Base-by-base conservation (phyloP, 2,888 invertebrate genomes). In the Netelia virgata region DNA sequence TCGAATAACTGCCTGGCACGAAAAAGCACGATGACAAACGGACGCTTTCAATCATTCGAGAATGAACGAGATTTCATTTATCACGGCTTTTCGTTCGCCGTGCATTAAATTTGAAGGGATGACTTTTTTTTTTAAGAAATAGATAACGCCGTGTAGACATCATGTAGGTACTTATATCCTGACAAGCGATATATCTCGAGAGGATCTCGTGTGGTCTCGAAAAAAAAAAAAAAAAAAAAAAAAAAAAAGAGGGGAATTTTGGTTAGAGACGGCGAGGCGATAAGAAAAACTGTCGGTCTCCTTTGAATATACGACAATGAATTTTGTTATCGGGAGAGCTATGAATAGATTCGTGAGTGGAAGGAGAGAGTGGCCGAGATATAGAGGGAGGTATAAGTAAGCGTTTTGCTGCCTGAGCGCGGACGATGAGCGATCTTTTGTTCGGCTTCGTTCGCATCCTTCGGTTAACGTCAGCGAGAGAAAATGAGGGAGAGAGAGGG, bases 371-470 rank as follows among this genome's bases (percentile, higher is more conserved):
- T 61, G 11, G 63, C 36, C 66, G 36, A 47, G 36, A n/a, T 68
- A 36, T 50, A 64, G 18, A 57, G 68, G 18, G 53, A 74, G 59
- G 20, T 41, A 64, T 50, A 63, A 53, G 68, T 61, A 53, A 61
- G 61, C 59, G 43, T 77, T 77, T 77, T 73, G 68, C 23, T 28
- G 20, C 66, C 41, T 61, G 57, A 66, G 36, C 20, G 70, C 28
- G 11, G 57, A 20, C 53, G 55, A 72, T 59, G 41, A 73, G 47
- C 61, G 43, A 1, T 72, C 72, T 70, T 72, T 76, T 82, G 82
- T 82, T 64, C 70, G 50, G 41, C 14, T 57, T 28, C 14, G 59
- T 11, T 36, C 18, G 20, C n/a, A 68, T 68, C n/a, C 23, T 66
- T 43, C 11, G 73, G 16, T 3, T n/a, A 36, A 47, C 18, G 28